Conservation (phyloP, 1,140 invertebrate species). For the Adelges cooleyi region DNA sequence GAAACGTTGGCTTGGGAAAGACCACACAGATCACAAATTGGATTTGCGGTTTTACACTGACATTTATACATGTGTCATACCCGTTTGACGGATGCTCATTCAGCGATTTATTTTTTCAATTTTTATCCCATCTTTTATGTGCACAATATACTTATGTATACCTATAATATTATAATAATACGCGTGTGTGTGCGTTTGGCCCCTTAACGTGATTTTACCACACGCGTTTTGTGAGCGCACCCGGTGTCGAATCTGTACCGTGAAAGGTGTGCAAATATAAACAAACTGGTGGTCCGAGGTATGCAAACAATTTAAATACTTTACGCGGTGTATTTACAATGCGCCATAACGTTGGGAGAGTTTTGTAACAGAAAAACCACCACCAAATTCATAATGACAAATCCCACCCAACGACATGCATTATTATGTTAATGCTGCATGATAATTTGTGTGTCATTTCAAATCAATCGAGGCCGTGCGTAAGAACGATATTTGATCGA, state of each 20-base stretch:
- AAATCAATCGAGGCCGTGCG: too few relatives aligned
- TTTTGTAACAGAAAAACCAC: too few relatives aligned
- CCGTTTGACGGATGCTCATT: constrained; percentile 11
- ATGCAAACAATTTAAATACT: constrained; percentile 7
- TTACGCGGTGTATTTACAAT: too few relatives aligned
- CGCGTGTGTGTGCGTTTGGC: background rate
- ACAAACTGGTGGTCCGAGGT: constrained; percentile 11
- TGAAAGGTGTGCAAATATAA: constrained; percentile 20
- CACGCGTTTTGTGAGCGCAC: background rate
- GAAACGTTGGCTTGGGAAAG: background rate
- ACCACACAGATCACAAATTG: constrained; percentile 2
- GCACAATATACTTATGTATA: too few relatives aligned
- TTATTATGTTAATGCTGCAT: too few relatives aligned
- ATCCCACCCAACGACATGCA: too few relatives aligned
- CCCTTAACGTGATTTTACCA: constrained; percentile 13
- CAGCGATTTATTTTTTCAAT: background rate
- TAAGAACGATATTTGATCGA: too few relatives aligned
- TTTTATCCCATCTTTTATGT: too few relatives aligned
- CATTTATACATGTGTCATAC: background rate
- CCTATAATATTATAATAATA: background rate
- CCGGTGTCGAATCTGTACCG: constrained; percentile 4
- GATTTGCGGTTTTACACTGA: background rate
- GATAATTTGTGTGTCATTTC: too few relatives aligned
- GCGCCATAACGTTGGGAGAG: too few relatives aligned
- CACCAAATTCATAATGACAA: too few relatives aligned